Conservation (phyloP, 2,888 invertebrate genomes). For the Phalera bucephala region DNA sequence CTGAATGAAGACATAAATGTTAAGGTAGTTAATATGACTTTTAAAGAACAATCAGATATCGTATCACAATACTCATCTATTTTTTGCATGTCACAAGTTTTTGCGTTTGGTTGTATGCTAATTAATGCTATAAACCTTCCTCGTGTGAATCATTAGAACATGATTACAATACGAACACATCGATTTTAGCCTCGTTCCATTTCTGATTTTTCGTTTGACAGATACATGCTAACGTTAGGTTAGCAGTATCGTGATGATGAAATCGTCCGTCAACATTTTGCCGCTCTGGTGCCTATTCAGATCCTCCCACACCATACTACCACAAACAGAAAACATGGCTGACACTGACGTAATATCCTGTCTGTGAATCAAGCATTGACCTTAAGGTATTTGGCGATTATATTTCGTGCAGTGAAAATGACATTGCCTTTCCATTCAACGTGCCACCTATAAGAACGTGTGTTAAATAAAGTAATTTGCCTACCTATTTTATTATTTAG, state of each 20-base stretch:
- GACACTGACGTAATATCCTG: conserved; percentile 44
- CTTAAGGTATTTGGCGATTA: conserved; percentile 12
- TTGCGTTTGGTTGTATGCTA: conserved; percentile 1
- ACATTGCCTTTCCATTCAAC: no score
- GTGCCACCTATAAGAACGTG: no score
- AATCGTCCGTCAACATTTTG: conserved; percentile 3
- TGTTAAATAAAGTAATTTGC: no score
- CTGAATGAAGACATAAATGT: no score
- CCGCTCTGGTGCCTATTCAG: conserved; percentile 3
- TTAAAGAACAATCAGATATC: no score
- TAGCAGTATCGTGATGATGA: conserved; percentile 9
- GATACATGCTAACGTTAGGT: conserved; percentile 5
- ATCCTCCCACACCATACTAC: conserved; percentile 24
- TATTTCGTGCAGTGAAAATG: background rate
- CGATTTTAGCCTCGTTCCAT: background rate
- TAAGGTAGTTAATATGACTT: no score
- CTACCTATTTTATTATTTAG: no score
- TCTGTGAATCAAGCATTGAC: conserved; percentile 24
- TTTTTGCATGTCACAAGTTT: background rate
- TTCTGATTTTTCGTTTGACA: background rate
- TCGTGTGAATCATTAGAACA: conserved; percentile 1
- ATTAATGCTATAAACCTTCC: background rate
- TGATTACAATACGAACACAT: background rate
- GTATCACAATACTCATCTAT: background rate
- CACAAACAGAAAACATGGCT: conserved; percentile 21